Evolutionary conservation across 2,113 vertebrate species (phyloP).

Genomic region (Perognathus longimembris): DNA sequence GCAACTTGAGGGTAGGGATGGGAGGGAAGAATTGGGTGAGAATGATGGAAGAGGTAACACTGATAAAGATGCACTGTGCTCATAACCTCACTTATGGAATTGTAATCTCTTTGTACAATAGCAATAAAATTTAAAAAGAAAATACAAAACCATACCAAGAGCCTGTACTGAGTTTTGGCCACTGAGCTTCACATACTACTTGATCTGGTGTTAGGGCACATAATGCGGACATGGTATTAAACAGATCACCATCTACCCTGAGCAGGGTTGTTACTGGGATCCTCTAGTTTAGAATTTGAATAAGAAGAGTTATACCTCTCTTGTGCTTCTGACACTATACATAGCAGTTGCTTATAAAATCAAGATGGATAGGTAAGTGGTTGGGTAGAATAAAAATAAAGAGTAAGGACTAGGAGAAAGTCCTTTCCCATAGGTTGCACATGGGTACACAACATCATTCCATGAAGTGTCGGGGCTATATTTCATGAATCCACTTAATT

Average conservation of each 20-base stretch:
- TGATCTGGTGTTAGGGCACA: not conserved
- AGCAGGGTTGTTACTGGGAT: not conserved
- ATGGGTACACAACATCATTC: not conserved
- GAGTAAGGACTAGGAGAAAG: not conserved
- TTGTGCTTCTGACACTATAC: not conserved
- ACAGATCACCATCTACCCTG: not conserved
- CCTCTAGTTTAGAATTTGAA: not conserved
- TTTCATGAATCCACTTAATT: not conserved
- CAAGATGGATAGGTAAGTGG: not conserved
- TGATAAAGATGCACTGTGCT: no score
- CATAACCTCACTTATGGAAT: no score
- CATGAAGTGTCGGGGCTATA: no score
- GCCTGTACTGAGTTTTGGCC: not conserved
- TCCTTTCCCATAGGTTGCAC: not conserved
- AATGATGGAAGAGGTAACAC: no score
- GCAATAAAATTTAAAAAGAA: no score
- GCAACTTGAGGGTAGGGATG: no score
- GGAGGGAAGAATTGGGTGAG: no score
- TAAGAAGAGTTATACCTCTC: not conserved
- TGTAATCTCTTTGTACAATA: no score
- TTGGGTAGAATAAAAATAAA: not conserved
- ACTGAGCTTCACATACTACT: not conserved
- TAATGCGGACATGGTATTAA: no score
- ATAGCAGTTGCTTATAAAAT: not conserved
- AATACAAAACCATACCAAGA: not conserved